Conservation (phyloP, 1,140 invertebrate genomes). For the Drosophila aff. region DNA sequence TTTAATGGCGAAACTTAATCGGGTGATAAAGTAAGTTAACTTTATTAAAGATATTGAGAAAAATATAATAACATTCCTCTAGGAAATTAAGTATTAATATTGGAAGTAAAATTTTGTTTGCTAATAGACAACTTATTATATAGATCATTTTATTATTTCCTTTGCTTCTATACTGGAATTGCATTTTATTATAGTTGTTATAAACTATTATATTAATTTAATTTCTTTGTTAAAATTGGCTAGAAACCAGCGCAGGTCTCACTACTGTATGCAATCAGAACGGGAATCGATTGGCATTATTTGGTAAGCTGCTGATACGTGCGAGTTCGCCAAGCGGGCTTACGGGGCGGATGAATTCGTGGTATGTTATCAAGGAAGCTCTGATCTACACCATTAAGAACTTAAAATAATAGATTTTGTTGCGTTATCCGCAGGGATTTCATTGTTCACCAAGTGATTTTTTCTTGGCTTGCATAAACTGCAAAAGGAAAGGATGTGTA, state of each 20-base stretch:
- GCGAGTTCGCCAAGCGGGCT: slow-evolving; percentile 3
- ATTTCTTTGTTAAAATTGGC: not conserved
- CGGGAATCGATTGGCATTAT: slow-evolving; percentile 25
- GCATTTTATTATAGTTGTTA: not conserved
- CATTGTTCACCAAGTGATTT: slow-evolving; percentile 8
- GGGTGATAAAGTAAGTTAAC: not conserved
- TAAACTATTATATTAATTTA: not conserved
- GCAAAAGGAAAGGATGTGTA: not conserved
- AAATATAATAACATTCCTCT: not conserved
- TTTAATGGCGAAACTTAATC: not conserved
- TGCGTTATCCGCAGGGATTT: slow-evolving; percentile 28
- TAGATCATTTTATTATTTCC: not conserved
- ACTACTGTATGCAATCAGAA: slow-evolving; percentile 3
- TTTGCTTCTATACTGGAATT: not conserved
- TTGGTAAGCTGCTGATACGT: slow-evolving; percentile 32
- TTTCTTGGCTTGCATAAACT: not conserved
- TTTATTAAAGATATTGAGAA: no score
- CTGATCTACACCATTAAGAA: slow-evolving; percentile 10
- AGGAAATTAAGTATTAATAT: not conserved
- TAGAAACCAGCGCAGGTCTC: not conserved
- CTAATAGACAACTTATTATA: not conserved
- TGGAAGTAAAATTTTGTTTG: not conserved
- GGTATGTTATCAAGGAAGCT: not conserved
- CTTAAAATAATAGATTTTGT: slow-evolving; percentile 45
- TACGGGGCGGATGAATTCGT: slow-evolving; percentile 13